Conservation (phyloP, 2,113 vertebrate species). For the Corythornis madagascariensis region DNA sequence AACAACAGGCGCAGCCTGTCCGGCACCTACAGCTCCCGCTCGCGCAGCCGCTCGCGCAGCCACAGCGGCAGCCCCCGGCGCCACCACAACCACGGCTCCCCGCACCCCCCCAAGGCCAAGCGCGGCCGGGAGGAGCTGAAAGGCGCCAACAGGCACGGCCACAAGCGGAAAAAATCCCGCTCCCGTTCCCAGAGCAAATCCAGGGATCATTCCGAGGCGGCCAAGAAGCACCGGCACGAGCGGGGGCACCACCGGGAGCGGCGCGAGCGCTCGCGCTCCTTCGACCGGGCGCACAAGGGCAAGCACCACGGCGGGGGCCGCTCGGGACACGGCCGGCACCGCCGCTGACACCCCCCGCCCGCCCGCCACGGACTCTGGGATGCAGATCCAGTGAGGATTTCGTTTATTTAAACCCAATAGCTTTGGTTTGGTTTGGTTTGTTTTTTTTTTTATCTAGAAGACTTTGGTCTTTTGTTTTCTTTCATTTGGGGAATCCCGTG, state of each 20-base stretch:
- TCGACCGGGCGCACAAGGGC: constrained; percentile 92
- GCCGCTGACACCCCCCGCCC: constrained; percentile 75
- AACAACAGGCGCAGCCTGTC: constrained; percentile 95
- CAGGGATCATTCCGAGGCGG: constrained; percentile 83
- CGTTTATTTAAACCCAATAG: constrained; percentile 62
- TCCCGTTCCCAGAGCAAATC: constrained; percentile 90
- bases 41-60: constrained; percentile 92
- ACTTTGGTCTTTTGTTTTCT: background rate
- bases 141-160: constrained; percentile 83
- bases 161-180: constrained; percentile 94
- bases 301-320: constrained; percentile 91
- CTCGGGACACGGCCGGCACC: constrained; percentile 91
- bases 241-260: constrained; percentile 89
- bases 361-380: too few species aligned
- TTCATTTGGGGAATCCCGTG: too few species aligned
- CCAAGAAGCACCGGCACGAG: constrained; percentile 97
- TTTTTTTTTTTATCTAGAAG: constrained; percentile 61
- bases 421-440: background rate
- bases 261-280: constrained; percentile 90
- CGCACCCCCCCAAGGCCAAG: constrained; percentile 88
- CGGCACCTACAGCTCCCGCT: constrained; percentile 95
- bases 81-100: constrained; percentile 86
- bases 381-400: constrained; percentile 18
- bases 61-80: constrained; percentile 91
- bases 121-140: constrained; percentile 89